Percentiles rank a stretch among this genome's conserved stretches.
Conservation (phyloP, 2,113 vertebrate species). For the Tretioscincus oriximinensis region DNA sequence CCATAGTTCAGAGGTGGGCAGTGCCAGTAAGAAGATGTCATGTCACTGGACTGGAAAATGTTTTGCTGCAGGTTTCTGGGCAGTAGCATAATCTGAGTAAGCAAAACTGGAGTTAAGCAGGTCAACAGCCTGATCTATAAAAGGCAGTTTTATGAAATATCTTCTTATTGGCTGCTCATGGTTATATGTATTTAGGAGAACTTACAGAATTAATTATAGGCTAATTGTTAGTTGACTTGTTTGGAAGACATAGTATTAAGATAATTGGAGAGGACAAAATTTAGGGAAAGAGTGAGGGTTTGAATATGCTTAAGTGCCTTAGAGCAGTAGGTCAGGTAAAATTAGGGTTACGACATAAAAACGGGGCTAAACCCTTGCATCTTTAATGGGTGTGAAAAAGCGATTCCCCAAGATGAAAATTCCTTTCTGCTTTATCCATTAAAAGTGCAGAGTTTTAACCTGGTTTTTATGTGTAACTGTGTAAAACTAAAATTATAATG, state of each 20-base stretch:
- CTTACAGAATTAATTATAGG: neutral
- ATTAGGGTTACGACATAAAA: no score
- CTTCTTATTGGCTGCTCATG: neutral
- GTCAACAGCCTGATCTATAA: neutral
- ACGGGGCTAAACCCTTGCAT: no score
- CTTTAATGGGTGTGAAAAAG: no score
- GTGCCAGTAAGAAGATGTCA: neutral
- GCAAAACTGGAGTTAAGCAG: neutral
- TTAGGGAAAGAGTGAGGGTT: no score
- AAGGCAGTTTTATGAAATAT: neutral
- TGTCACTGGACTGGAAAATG: neutral
- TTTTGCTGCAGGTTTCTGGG: neutral
- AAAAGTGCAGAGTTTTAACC: no score
- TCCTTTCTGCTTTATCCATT: no score
- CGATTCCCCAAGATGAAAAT: no score
- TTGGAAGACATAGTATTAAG: neutral
- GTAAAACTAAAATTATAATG: no score
- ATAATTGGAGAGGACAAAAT: neutral
- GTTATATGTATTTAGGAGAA: neutral
- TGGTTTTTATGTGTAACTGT: no score
- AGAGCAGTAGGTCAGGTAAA: no score
- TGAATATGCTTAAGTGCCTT: no score
- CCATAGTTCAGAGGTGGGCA: neutral
- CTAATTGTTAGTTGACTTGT: neutral
- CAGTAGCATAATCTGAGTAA: neutral